Evolutionary conservation across 2,113 vertebrate species (phyloP), one percentile per base, ranked within the genome.

Genomic region (Alligator sinensis): DNA sequence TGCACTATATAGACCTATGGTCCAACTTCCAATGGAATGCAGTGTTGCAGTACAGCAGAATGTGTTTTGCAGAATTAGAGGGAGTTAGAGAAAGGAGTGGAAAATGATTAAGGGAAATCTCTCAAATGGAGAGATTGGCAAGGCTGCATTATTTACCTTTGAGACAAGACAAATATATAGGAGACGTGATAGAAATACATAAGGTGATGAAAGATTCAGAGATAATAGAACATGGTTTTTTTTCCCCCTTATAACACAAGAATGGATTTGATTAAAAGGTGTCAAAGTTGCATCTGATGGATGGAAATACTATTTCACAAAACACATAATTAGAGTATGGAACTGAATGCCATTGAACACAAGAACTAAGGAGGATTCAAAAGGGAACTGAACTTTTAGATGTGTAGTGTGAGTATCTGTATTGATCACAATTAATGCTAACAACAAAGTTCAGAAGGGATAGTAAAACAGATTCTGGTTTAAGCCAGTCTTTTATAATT

Each of bases 381-480:
- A 70, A 70, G 19, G 64, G 9, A 18, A 34, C 34, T 22, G 11
- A 21, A 72, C 19, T 19, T 72, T 72, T 19, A 72, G 19, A 38
- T 72, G 30, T 38, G 13, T 72, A 72, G 47, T 9, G 21, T 13
- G 19, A 38, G 21, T 38, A 38, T 13, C 21, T 34, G 22, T 8
- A 34, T 22, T 38, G 30, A 38, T 70, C 17, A 38, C 34, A 22
- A 11, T 38, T 38, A 70, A 34, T 70, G 30, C 18, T 70, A 34
- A 38, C 17, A 70, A 70, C 18, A 68, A 34, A 22, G 21, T 16
- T 68, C 19, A 19, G 86, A 90, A 89, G 80, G 68, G 79, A n/a
- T 0, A 79, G 79, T 91, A 90, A 96, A 92, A 80, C 22, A 55
- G 92, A 91, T 88, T 91, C 77, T 95, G 57, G 82, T 57, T 85